Evolutionary conservation across 2,797 vertebrate genomes (phyloP).

Genomic region (Muraenolepis orangiensis): DNA sequence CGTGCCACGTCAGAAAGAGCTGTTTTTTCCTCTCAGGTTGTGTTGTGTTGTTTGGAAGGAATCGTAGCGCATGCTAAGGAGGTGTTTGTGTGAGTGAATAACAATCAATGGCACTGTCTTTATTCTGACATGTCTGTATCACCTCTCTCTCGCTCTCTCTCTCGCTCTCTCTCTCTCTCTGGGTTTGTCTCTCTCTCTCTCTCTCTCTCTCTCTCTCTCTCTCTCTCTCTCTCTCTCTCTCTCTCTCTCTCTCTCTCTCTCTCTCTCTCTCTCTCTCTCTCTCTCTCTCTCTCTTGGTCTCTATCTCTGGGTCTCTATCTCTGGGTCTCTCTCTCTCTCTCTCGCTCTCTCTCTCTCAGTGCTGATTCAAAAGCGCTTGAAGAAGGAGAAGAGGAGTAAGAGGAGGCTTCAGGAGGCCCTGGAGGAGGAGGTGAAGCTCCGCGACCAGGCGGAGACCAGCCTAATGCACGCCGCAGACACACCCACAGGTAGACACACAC

Average conservation of each 20-base stretch:
- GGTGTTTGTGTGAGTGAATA: background rate
- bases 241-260: background rate
- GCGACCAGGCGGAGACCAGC: constrained; percentile 91
- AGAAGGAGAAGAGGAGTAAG: constrained; percentile 95
- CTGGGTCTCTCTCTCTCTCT: background rate
- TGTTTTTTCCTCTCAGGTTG: background rate
- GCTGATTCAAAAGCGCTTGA: constrained; percentile 93
- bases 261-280: no score
- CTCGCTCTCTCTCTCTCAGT: constrained; percentile 55
- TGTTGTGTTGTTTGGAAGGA: background rate
- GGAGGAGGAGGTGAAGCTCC: constrained; percentile 91
- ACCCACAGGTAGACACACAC: constrained; percentile 54
- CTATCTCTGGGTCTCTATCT: background rate
- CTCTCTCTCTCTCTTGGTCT: no score
- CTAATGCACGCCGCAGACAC: constrained; percentile 79
- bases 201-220: background rate
- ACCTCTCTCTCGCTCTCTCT: background rate
- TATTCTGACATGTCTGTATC: background rate
- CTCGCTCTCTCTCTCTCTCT: background rate
- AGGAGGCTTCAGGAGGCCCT: constrained; percentile 95
- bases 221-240: background rate
- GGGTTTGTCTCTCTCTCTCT: background rate
- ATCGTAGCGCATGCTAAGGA: background rate
- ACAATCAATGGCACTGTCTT: no score
- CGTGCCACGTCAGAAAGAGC: background rate